These are phyloP conservation scores for Platichthys stellatus DNA, from an alignment of 2,113 vertebrate species.

Conservation along the genomic window DNA sequence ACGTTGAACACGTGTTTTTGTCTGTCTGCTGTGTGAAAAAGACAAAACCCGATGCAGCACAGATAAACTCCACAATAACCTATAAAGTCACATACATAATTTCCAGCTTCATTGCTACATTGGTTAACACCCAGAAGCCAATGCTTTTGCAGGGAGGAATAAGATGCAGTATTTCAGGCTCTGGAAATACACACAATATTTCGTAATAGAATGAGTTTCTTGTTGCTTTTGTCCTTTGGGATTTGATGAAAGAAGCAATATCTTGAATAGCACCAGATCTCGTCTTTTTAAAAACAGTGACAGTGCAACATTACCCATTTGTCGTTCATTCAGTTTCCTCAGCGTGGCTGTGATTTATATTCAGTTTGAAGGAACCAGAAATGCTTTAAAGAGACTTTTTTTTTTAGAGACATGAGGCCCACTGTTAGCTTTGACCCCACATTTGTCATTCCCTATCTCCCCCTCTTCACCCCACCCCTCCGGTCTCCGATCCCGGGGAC, in stretches of 20 bases:
- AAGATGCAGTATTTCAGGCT: neutral
- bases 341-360: conserved; percentile 9
- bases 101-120: neutral
- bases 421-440: conserved; percentile 77
- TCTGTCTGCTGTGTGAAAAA: too few species aligned
- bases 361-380: conserved; percentile 41
- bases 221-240: neutral
- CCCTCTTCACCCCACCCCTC: conserved; percentile 65
- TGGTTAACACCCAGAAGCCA: neutral
- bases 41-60: too few species aligned
- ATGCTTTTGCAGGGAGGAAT: neutral
- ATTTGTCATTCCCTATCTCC: conserved; percentile 66
- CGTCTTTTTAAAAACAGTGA: too few species aligned
- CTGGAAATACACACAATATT: neutral
- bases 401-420: conserved; percentile 37
- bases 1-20: too few species aligned
- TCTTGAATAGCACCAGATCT: neutral
- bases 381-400: conserved; percentile 47
- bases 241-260: neutral
- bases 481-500: conserved; percentile 82
- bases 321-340: conserved; percentile 5
- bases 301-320: neutral
- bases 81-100: neutral
- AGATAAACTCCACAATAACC: too few species aligned
- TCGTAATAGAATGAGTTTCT: neutral